phyloP scores from a whole-genome alignment of 2,797 vertebrate species.

The Echeneis naucrates region DNA sequence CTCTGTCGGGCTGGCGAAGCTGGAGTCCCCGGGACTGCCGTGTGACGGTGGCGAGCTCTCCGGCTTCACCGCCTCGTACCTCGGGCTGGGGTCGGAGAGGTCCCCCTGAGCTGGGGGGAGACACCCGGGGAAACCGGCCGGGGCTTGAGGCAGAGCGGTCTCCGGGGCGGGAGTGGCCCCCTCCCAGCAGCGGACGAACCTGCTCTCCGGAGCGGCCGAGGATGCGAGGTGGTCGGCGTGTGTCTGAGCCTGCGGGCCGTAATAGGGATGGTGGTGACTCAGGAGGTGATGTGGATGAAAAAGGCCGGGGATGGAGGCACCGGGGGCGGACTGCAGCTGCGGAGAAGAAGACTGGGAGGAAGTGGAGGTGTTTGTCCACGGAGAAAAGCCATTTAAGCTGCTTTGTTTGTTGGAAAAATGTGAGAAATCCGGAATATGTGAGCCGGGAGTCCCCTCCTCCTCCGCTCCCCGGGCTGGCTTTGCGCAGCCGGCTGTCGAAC shows the following conservation, averaged over 20 bases:
- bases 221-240: conserved; percentile 85
- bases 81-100: conserved; percentile 57
- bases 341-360: conserved; percentile 76
- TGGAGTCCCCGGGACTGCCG: conserved; percentile 84
- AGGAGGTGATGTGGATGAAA: conserved; percentile 88
- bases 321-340: conserved; percentile 84
- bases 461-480: conserved; percentile 72
- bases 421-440: conserved; percentile 78
- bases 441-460: conserved; percentile 62
- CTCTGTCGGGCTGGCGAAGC: conserved; percentile 86
- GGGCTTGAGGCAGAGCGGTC: conserved; percentile 64
- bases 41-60: conserved; percentile 77
- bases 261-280: conserved; percentile 70
- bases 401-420: conserved; percentile 77
- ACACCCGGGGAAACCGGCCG: conserved; percentile 71
- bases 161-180: conserved; percentile 80
- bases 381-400: conserved; percentile 84
- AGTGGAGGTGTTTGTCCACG: conserved; percentile 89
- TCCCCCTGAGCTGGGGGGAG: conserved; percentile 73
- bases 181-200: conserved; percentile 93
- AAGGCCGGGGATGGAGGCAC: conserved; percentile 87
- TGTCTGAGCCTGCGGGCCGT: conserved; percentile 67
- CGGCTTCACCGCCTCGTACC: conserved; percentile 89
- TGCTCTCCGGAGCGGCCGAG: conserved; percentile 83
- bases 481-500: conserved; percentile 73